Evolutionary conservation across 1,140 invertebrate genomes (phyloP), one percentile per base, ranked within the genome.

Genomic region (Macrosteles quadrilineatus): DNA sequence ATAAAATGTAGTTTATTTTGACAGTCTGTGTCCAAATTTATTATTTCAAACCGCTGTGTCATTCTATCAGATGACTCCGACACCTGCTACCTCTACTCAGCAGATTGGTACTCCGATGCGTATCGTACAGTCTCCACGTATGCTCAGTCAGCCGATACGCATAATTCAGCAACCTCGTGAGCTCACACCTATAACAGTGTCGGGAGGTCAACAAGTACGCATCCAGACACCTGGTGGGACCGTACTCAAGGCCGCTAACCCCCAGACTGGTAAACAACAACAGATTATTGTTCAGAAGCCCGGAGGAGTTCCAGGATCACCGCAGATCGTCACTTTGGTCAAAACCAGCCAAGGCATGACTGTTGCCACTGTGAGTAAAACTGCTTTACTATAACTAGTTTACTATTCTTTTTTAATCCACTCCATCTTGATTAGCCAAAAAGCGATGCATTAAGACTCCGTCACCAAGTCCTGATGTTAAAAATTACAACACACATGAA

Each of bases 311-410:
- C 62, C 70, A 64, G 73, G 70, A 1, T 63, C 78, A 76, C 90
- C 92, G 1, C 94, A 97, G 77, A 94, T 96, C 70, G 91, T 97
- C 2, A 96, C 94, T 1, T 82, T 97, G 11, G 88, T 97, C 0
- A 98, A 97, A 81, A 96, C 94, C 0, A 89, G 90, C 19, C 92
- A 93, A 71, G 94, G 94, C n/a, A 92, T 96, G 89, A 88, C 89
- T 21, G 86, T 96, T 14, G 89, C 90, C 11, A 70, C 69, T 14
- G 73, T 74, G 69, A 68, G 67, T 68, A 11, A n/a, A n/a, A n/a
- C n/a, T n/a, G n/a, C n/a, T n/a, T n/a, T n/a, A n/a, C n/a, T n/a
- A n/a, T n/a, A n/a, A n/a, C n/a, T n/a, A n/a, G n/a, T n/a, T n/a
- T n/a, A n/a, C n/a, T n/a, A n/a, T n/a, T n/a, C n/a, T n/a, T n/a